A percentile compares a stretch with the other conserved stretches of the same genome.
These are phyloP conservation scores for Parnassius apollo DNA, from an alignment of 2,888 invertebrate genomes.

Conservation along the genomic window DNA sequence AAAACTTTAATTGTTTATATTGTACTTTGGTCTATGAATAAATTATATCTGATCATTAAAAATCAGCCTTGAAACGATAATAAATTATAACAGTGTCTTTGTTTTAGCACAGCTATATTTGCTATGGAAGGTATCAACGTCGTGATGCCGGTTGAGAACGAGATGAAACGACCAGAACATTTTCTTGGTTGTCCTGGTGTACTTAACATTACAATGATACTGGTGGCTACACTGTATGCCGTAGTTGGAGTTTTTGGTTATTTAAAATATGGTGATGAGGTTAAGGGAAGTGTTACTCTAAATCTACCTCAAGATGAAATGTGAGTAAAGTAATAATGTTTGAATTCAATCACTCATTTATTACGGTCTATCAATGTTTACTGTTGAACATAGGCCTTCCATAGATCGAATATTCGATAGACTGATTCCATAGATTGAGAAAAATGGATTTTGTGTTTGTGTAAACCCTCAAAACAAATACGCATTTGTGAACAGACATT, in stretches of 20 bases:
- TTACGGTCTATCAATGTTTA: too few relatives aligned
- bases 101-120: constrained; percentile 92
- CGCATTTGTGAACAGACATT: too few relatives aligned
- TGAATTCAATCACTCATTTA: too few relatives aligned
- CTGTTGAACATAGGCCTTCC: too few relatives aligned
- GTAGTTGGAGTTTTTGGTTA: constrained; percentile 94
- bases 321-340: constrained; percentile 71
- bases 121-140: constrained; percentile 98
- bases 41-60: too few relatives aligned
- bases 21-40: too few relatives aligned
- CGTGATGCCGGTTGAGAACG: constrained; percentile 96
- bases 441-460: too few relatives aligned
- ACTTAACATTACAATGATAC: constrained; percentile 90
- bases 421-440: too few relatives aligned
- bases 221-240: constrained; percentile 89
- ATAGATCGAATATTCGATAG: too few relatives aligned
- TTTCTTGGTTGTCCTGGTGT: constrained; percentile 92
- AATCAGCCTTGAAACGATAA: too few relatives aligned
- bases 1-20: too few relatives aligned
- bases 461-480: too few relatives aligned
- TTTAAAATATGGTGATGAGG: constrained; percentile 87
- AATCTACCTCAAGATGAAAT: constrained; percentile 85
- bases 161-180: constrained; percentile 90
- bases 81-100: not conserved
- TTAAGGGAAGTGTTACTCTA: constrained; percentile 88